These are phyloP conservation scores for Crotalus viridis DNA, from an alignment of 2,113 vertebrate genomes.

Conservation along the genomic window DNA sequence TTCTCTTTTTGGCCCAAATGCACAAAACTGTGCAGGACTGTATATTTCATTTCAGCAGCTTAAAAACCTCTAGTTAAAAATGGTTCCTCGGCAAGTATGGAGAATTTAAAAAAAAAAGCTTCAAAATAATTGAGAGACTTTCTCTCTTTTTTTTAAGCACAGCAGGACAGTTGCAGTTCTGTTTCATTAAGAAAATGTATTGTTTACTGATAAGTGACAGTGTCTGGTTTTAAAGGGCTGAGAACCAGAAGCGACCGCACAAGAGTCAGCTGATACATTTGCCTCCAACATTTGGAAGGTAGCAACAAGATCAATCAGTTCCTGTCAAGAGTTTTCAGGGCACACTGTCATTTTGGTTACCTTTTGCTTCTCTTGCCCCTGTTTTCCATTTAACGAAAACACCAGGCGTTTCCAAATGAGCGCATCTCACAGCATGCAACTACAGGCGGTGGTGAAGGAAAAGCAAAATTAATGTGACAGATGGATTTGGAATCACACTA, in stretches of 20 bases:
- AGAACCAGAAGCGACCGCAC: neutral
- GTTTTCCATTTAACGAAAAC: constrained; percentile 4
- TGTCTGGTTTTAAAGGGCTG: constrained; percentile 6
- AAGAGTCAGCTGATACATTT: neutral
- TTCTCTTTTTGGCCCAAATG: neutral
- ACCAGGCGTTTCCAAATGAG: neutral
- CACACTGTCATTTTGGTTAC: neutral
- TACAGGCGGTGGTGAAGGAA: neutral
- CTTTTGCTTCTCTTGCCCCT: constrained; percentile 1
- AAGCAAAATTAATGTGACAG: neutral
- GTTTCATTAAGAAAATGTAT: neutral
- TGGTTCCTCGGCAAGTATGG: neutral
- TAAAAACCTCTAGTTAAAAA: constrained; percentile 5
- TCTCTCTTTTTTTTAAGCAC: neutral
- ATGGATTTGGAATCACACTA: neutral
- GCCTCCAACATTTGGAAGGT: neutral
- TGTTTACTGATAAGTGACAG: constrained; percentile 29
- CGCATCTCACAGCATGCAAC: neutral
- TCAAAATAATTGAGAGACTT: constrained; percentile 27
- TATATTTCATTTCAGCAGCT: constrained; percentile 2
- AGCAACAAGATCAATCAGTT: constrained; percentile 32
- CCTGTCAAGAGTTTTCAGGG: neutral
- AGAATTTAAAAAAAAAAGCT: constrained; percentile 8
- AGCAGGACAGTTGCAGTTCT: neutral
- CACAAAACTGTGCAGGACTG: neutral